phyloP scores from a whole-genome alignment of 2,888 invertebrate species.

The Philopedon plagiatum region DNA sequence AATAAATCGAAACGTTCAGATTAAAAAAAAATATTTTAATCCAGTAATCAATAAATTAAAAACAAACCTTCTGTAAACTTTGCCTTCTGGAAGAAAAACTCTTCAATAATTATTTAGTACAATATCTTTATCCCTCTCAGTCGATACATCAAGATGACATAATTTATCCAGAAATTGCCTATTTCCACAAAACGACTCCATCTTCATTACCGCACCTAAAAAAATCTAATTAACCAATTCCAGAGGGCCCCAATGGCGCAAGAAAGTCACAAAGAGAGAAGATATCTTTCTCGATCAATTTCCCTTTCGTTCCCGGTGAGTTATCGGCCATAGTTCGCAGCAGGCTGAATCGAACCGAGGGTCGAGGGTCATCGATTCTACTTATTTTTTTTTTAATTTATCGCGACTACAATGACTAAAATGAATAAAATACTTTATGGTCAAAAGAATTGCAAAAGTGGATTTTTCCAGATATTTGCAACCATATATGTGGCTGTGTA shows the following conservation, averaged over 20 bases:
- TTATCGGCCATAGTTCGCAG: conserved; percentile 29
- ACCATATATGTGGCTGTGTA: no score
- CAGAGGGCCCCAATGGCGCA: conserved; percentile 24
- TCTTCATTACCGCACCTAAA: conserved; percentile 44
- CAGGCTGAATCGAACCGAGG: conserved; percentile 7
- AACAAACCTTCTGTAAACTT: no score
- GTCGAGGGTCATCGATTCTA: conserved; percentile 26
- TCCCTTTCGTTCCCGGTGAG: conserved; percentile 37
- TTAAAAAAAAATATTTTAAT: no score
- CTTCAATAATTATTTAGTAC: not conserved
- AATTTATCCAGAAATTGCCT: conserved; percentile 32
- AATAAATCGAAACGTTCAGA: no score
- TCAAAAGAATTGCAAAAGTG: no score
- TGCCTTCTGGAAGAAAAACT: no score
- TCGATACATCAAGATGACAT: not conserved
- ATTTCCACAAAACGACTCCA: conserved; percentile 36
- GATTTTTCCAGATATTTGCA: no score
- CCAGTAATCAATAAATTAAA: no score
- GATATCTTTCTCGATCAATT: conserved; percentile 45
- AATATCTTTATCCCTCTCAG: not conserved
- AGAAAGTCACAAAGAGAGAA: conserved; percentile 39
- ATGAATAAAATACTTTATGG: not conserved
- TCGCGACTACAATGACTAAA: not conserved
- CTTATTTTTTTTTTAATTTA: not conserved
- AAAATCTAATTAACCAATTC: conserved; percentile 45